Evolutionary conservation across 2,113 vertebrate species (phyloP).

Genomic region (Neodontobutis hainanensis): DNA sequence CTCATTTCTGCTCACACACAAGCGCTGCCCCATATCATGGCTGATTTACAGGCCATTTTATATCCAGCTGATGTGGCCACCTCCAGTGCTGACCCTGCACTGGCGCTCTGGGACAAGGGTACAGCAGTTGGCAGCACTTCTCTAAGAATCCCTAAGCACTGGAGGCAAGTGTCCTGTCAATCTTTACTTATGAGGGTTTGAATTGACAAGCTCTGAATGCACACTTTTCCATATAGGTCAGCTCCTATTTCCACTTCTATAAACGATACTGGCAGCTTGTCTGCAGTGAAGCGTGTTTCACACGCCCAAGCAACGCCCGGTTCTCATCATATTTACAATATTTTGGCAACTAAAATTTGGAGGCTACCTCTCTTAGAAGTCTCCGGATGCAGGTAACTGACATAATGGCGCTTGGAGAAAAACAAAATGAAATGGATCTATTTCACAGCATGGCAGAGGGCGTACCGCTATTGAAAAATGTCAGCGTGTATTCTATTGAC

Average conservation of each 20-base stretch:
- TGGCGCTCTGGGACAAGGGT: constrained; percentile 53
- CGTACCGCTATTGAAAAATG: constrained; percentile 46
- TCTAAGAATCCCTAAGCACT: constrained; percentile 48
- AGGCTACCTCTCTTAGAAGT: constrained; percentile 6
- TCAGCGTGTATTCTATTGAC: constrained; percentile 52
- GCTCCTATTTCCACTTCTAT: constrained; percentile 34
- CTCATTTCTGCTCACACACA: constrained; percentile 6
- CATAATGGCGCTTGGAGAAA: constrained; percentile 33
- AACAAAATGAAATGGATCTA: constrained; percentile 40
- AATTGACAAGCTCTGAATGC: constrained; percentile 44
- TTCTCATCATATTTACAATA: constrained; percentile 25
- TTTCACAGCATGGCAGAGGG: constrained; percentile 29
- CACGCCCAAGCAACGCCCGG: background rate
- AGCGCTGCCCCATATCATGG: constrained; percentile 24
- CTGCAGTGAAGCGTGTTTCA: constrained; percentile 48
- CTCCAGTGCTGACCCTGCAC: constrained; percentile 60
- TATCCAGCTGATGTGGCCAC: constrained; percentile 62
- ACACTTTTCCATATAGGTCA: constrained; percentile 42
- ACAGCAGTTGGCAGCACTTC: constrained; percentile 56
- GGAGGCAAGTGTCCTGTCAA: constrained; percentile 49
- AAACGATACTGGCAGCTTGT: constrained; percentile 12
- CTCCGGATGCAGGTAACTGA: constrained; percentile 39
- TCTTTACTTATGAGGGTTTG: constrained; percentile 57
- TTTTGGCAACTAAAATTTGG: constrained; percentile 13
- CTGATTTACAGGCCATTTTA: constrained; percentile 68